phyloP scores from a whole-genome alignment of 2,888 invertebrate genomes.

The Odiellus spinosus region DNA sequence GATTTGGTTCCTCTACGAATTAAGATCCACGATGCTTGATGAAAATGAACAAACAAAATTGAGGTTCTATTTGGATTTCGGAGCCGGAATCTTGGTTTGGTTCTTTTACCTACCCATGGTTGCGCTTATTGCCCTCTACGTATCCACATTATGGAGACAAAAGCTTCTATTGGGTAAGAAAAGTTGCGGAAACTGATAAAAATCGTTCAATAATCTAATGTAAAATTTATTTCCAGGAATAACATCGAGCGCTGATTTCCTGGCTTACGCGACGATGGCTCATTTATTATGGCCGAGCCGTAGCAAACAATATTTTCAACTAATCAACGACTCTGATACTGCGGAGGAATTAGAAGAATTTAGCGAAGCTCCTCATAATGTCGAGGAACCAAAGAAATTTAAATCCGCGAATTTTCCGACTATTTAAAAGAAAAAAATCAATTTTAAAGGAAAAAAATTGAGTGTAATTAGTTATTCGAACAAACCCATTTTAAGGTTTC shows the following conservation, averaged over 20 bases:
- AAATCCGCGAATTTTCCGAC: too few relatives aligned
- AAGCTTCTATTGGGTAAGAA: constrained; percentile 73
- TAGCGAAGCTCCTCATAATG: constrained; percentile 17
- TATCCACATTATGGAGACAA: constrained; percentile 87
- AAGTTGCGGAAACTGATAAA: too few relatives aligned
- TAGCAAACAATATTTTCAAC: constrained; percentile 16
- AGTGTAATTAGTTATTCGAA: too few relatives aligned
- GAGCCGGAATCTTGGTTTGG: constrained; percentile 94
- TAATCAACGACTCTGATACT: constrained; percentile 15
- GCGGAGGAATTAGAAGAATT: constrained; percentile 17
- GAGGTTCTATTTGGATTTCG: constrained; percentile 87
- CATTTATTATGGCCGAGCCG: constrained; percentile 84
- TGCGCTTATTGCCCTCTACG: constrained; percentile 78
- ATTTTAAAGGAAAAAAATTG: too few relatives aligned
- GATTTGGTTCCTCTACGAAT: constrained; percentile 65
- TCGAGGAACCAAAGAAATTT: constrained; percentile 13
- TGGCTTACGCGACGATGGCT: constrained; percentile 87
- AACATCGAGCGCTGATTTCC: constrained; percentile 84
- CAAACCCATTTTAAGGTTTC: too few relatives aligned
- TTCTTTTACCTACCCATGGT: constrained; percentile 91
- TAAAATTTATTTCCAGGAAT: constrained; percentile 59
- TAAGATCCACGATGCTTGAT: constrained; percentile 58
- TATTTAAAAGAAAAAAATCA: too few relatives aligned
- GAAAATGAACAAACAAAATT: constrained; percentile 67
- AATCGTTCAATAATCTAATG: too few relatives aligned